These are phyloP conservation scores for Eospalax fontanierii DNA, from an alignment of 2,797 vertebrate species.

Conservation along the genomic window DNA sequence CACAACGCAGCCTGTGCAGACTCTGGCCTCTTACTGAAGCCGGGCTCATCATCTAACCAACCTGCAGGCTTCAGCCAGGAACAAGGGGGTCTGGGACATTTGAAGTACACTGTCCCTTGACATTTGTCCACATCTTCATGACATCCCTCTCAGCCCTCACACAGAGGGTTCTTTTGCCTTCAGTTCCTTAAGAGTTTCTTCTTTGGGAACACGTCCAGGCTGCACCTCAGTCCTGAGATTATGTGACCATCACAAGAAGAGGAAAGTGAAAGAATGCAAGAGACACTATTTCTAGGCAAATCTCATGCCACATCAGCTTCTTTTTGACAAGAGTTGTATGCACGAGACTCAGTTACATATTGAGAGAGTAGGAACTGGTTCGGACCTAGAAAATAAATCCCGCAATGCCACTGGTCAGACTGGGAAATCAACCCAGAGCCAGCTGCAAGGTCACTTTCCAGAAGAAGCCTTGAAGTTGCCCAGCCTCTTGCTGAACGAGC, in stretches of 20 bases:
- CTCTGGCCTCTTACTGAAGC: neutral
- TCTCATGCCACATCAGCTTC: neutral
- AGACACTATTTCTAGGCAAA: neutral
- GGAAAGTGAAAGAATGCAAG: neutral
- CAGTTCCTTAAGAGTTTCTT: neutral
- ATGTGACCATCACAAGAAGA: neutral
- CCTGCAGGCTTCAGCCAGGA: neutral
- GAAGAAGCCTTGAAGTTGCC: neutral
- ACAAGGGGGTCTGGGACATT: neutral
- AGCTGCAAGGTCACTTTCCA: neutral
- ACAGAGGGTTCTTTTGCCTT: neutral
- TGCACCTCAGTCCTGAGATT: neutral
- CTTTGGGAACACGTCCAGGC: slow-evolving; percentile 9
- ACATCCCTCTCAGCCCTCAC: neutral
- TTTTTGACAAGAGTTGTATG: neutral
- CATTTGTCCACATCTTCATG: neutral
- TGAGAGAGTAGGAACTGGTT: slow-evolving; percentile 39
- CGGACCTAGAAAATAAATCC: slow-evolving; percentile 16
- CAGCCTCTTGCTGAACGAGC: too few species aligned
- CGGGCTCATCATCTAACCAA: neutral
- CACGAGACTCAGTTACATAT: neutral
- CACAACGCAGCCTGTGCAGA: neutral
- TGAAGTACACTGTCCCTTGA: neutral
- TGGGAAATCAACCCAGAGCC: neutral
- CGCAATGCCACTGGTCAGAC: neutral